Base-by-base conservation (phyloP, 2,797 vertebrate species). In the Parambassis ranga region DNA sequence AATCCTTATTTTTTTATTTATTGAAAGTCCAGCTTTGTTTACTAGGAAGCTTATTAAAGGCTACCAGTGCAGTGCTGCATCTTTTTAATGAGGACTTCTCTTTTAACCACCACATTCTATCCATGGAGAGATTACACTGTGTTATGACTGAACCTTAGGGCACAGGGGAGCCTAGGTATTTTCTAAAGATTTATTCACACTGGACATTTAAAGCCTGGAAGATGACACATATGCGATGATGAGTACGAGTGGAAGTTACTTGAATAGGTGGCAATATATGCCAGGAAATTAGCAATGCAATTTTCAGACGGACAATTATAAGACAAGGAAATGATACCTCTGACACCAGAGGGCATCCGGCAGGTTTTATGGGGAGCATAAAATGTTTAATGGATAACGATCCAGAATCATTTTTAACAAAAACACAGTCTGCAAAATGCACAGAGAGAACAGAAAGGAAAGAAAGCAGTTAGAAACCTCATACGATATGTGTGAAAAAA, bases 341-440 rank as follows among this genome's bases (percentile, higher is more conserved):
- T 60, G 36, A 43, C 74, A 63, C 71, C 63, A 52, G 53, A 76
- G 62, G 83, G 47, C 58, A 61, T 75, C 35, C 35, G 48, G 59
- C 35, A 36, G 65, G 36, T 79, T 89, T 90, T 86, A 85, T 71
- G 55, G 64, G 18, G 28, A 73, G 55, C 74, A 87, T 89, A 75
- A 88, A 75, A 75, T 67, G 63, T 78, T 75, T 69, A 84, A 81
- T 78, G 60, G 51, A 69, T 78, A 82, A 76, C 15, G 19, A 81
- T 71, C 37, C 39, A 43, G 75, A 81, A 77, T 85, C 76, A 32
- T 56, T 74, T 60, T 44, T 38, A 76, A 72, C 71, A 60, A 71
- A 75, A 65, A 36, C 24, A 51, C 26, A 44, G 35, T 62, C 73
- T 71, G 59, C 33, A 36, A 36, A 77, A 71, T 35, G n/a, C 31